Evolutionary conservation across 2,113 vertebrate genomes (phyloP), one percentile per base, ranked within the genome.

Genomic region (Gallinago jamesoni): DNA sequence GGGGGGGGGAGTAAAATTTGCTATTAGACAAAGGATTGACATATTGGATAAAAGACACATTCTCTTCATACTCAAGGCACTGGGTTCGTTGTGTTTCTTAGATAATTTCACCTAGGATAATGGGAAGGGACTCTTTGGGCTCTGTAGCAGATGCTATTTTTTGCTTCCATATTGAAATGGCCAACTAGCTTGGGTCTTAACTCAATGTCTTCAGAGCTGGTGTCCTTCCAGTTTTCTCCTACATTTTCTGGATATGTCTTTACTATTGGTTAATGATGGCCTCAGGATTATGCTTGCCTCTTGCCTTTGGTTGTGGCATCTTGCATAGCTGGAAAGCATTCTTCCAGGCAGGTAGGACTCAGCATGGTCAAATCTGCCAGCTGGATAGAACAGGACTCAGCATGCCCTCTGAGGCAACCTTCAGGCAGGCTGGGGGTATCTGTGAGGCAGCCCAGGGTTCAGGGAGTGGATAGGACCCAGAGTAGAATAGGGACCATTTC

Each of bases 261-360:
- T 86, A 16, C 18, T 78, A 7, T 64, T 53, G 67, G 52, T n/a
- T 81, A 59, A 56, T 0, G 1, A 60, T 86, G 73, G 39, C 74
- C 69, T 96, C 87, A 87, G 56, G 64, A 84, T 73, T 43, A 23
- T 87, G 53, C 93, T 95, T 95, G 80, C 16, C 60, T 81, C n/a
- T 77, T 75, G 69, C 56, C 60, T 94, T 78, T 94, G 68, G 25
- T 60, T 12, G 9, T 68, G 91, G 89, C 64, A 52, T 87, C 73
- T 87, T 56, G 69, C 73, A 87, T 31, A 95, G 80, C 84, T 95
- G 87, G 60, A 94, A 66, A 94, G 19, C 77, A 95, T 75, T 43
- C 33, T 91, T 94, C 11, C 68, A 94, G 43, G 37, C 9, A 67
- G 47, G 63, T 67, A 74, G 72, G 39, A 5, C 50, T 93, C 33